Evolutionary conservation across 2,113 vertebrate genomes (phyloP).

Genomic region (Pelvicachromis taeniatus): DNA sequence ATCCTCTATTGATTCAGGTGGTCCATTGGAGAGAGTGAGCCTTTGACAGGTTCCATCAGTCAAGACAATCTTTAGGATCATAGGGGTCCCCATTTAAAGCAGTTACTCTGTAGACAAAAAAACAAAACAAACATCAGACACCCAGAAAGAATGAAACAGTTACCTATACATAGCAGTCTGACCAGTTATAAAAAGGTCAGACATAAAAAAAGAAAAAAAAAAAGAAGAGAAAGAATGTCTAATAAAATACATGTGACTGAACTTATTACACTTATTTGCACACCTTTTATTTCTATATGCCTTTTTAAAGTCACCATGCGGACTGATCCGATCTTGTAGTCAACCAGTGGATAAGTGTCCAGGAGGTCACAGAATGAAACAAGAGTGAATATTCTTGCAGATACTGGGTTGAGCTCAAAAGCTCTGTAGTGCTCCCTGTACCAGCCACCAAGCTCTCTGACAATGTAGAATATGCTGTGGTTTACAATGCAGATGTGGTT

Average conservation of each 20-base stretch:
- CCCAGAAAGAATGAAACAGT: not conserved
- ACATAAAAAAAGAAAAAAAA: fast-evolving
- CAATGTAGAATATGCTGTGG: not conserved
- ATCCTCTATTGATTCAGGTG: not conserved
- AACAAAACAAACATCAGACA: not conserved
- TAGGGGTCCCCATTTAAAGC: fast-evolving
- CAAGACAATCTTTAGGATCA: not conserved
- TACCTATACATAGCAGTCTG: fast-evolving
- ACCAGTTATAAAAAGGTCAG: not conserved
- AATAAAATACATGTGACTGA: not conserved
- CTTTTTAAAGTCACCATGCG: not conserved
- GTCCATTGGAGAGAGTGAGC: not conserved
- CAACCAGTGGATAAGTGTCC: not conserved
- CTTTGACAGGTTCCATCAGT: not conserved
- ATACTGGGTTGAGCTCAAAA: not conserved
- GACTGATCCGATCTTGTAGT: not conserved
- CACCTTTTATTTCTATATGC: not conserved
- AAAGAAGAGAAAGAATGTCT: fast-evolving
- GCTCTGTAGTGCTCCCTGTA: not conserved
- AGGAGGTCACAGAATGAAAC: not conserved
- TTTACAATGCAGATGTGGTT: not conserved
- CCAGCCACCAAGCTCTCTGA: not conserved
- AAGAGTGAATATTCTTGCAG: not conserved
- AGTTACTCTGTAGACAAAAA: not conserved
- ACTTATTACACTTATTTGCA: fast-evolving